Evolutionary conservation across 2,797 vertebrate species (phyloP).

Genomic region (Enteromius trimaculatus): DNA sequence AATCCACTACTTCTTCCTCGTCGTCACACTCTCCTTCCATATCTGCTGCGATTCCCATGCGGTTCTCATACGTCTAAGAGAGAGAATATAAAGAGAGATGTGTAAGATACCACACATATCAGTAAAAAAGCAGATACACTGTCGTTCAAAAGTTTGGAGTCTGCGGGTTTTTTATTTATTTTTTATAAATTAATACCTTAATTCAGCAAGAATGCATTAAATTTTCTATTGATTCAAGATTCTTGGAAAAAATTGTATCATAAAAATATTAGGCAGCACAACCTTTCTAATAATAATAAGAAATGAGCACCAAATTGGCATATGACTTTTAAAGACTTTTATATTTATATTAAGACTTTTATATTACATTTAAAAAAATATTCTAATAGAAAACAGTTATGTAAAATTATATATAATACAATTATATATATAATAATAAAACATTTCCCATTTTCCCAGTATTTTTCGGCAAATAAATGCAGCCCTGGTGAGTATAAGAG

Average conservation of each 20-base stretch:
- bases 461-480: background rate
- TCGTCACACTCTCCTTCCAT: constrained; percentile 78
- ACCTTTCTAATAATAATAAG: background rate
- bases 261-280: constrained; percentile 1
- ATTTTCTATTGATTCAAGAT: background rate
- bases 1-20: constrained; percentile 86
- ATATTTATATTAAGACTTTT: background rate
- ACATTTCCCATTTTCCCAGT: background rate
- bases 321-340: background rate
- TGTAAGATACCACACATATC: background rate
- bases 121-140: background rate
- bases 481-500: background rate
- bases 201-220: background rate
- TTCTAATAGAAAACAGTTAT: background rate
- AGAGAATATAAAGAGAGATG: constrained; percentile 25
- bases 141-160: background rate
- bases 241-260: background rate
- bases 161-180: background rate
- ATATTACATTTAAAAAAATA: background rate
- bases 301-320: background rate
- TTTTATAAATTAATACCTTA: background rate
- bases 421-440: no score
- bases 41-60: constrained; percentile 78
- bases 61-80: constrained; percentile 79
- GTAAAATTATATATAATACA: background rate